A percentile compares a stretch with the other conserved stretches of the same genome.
Conservation (phyloP, 2,797 vertebrate genomes). For the Neosilurus mollespiculum region DNA sequence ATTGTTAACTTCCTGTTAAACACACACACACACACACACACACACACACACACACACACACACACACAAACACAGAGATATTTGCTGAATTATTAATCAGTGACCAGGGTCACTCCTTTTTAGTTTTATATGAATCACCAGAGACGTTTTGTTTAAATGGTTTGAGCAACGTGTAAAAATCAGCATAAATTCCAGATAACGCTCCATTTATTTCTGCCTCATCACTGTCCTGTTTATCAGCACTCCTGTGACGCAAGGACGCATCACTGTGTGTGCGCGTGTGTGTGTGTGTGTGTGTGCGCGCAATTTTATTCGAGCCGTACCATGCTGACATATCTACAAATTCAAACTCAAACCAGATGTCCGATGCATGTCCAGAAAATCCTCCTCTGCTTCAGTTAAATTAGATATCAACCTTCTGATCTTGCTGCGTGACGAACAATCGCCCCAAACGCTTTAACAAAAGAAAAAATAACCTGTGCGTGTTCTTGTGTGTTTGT, state of each 20-base stretch:
- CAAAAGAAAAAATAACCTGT: slow-evolving; percentile 34
- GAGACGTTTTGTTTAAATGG: neutral
- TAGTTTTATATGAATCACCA: neutral
- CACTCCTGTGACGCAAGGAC: slow-evolving; percentile 19
- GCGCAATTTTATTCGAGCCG: slow-evolving; percentile 38
- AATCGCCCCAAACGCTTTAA: neutral
- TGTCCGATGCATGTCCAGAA: slow-evolving; percentile 45
- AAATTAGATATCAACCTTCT: slow-evolving; percentile 45
- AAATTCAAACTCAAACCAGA: slow-evolving; percentile 56
- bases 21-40: slow-evolving; percentile 5
- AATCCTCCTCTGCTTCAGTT: slow-evolving; percentile 47
- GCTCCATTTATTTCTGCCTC: neutral
- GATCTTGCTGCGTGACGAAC: slow-evolving; percentile 30
- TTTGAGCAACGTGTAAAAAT: neutral
- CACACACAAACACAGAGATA: neutral
- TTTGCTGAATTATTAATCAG: neutral
- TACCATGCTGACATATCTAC: slow-evolving; percentile 46
- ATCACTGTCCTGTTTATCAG: slow-evolving; percentile 3
- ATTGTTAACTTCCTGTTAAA: neutral
- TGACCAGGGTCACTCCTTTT: neutral
- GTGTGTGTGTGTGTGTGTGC: slow-evolving; percentile 2
- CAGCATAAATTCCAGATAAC: neutral
- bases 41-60: no score
- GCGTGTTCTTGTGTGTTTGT: slow-evolving; percentile 20
- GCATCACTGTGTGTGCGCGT: slow-evolving; percentile 9